Evolutionary conservation across 2,888 invertebrate species (phyloP), one percentile per base, ranked within the genome.

Genomic region (Toxonevra muliebris): DNA sequence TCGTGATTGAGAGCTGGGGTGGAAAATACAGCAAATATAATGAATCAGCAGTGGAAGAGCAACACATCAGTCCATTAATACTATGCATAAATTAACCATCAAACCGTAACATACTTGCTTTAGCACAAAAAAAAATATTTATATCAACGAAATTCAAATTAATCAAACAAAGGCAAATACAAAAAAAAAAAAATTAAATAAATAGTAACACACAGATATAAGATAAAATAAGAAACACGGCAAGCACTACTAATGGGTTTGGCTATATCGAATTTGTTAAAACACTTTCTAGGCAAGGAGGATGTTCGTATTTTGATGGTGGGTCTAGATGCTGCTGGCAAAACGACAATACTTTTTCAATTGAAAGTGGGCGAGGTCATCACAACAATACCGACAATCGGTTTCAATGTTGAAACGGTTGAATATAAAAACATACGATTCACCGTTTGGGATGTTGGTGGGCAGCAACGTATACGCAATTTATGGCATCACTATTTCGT

Each of bases 401-500:
- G 82, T 0, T 82, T 81, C 17, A 82, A 82, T 73, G 81, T 82
- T 0, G 81, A 82, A 65, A 77, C 79, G 8, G 74, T 81, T 5
- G 74, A 80, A 50, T 82, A 80, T 55, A 81, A 79, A 60, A 80
- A 81, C n/a, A 69, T 82, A 30, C 75, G 75, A 4, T 77, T 82
- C 54, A 82, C 80, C 0, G 76, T 82, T 10, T 82, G 80, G 80
- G 82, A 82, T 65, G 76, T 82, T 66, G 82, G 82, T 17, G 82
- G 81, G 0, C 81, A 82, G 59, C 73, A 76, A 61, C 74, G 76
- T 42, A 77, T 81, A 30, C 79, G 82, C 0, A 67, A 73, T 5
- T 70, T 82, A 69, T 82, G 82, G 82, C 73, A 76, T n/a, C 77
- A 80, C 66, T 83, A 82, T 57, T 82, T 71, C 43, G 74, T 69